These are phyloP conservation scores for Stichopus horrens DNA, from an alignment of 53 echinoderm and acorn worm species.

Conservation along the genomic window DNA sequence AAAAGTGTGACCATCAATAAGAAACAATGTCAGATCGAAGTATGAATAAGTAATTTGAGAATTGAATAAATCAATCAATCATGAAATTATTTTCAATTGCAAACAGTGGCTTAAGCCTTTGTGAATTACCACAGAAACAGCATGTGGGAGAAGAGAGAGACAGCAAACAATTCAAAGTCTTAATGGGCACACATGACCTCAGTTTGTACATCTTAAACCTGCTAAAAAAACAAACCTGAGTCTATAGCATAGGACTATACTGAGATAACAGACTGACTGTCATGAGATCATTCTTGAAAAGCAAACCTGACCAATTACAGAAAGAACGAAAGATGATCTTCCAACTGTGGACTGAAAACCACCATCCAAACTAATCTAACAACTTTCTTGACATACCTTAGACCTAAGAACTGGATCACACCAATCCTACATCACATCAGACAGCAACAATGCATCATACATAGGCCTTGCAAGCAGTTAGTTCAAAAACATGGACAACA, in stretches of 20 bases:
- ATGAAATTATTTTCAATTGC: no score
- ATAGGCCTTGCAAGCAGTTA: no score
- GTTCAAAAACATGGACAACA: no score
- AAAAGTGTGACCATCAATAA: no score
- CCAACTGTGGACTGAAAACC: neutral
- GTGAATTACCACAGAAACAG: no score
- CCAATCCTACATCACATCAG: neutral
- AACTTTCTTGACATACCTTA: neutral
- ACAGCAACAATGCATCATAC: neutral
- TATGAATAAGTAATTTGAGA: no score
- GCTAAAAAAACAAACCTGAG: neutral
- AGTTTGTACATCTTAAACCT: slow-evolving; percentile 21
- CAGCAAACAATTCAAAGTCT: neutral
- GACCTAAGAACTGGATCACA: neutral
- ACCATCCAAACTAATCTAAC: neutral
- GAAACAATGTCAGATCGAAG: no score
- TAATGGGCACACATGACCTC: slow-evolving; percentile 28
- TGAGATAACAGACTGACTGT: neutral
- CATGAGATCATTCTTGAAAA: neutral
- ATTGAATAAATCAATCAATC: no score
- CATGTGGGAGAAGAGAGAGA: neutral
- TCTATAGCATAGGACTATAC: neutral
- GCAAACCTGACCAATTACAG: neutral
- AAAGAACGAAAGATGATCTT: neutral
- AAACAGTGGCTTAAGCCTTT: no score